Percentiles rank a stretch among this genome's conserved stretches.
These are phyloP conservation scores for Saxidomus purpurata DNA, from an alignment of 1,140 invertebrate genomes.

Conservation along the genomic window DNA sequence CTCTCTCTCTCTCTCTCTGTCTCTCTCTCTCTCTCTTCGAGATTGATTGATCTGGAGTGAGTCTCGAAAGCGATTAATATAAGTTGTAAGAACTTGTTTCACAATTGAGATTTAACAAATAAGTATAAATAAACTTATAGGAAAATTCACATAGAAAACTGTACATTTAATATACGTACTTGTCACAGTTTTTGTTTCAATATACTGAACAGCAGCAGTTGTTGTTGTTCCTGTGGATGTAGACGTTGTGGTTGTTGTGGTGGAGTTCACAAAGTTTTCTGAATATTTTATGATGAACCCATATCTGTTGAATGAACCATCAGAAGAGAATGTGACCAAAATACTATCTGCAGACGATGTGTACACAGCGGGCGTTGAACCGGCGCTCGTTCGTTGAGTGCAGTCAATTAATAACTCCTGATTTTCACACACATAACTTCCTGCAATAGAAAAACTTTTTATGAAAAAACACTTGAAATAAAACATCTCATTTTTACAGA, in stretches of 20 bases:
- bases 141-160: too few relatives aligned
- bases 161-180: too few relatives aligned
- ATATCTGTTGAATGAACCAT: slow-evolving; percentile 33
- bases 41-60: too few relatives aligned
- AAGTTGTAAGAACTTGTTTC: too few relatives aligned
- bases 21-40: too few relatives aligned
- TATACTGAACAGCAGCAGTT: not conserved
- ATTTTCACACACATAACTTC: slow-evolving; percentile 34
- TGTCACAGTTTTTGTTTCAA: not conserved
- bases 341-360: not conserved
- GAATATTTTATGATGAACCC: slow-evolving; percentile 37
- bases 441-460: slow-evolving; percentile 19
- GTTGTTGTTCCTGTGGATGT: not conserved
- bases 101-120: too few relatives aligned
- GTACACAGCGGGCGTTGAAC: not conserved
- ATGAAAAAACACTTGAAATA: too few relatives aligned
- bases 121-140: too few relatives aligned
- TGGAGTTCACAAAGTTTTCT: slow-evolving; percentile 5
- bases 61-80: too few relatives aligned
- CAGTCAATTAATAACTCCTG: slow-evolving; percentile 2
- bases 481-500: too few relatives aligned
- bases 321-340: slow-evolving; percentile 19
- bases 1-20: too few relatives aligned
- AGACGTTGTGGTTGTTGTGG: not conserved
- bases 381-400: not conserved